Evolutionary conservation across 2,797 vertebrate species (phyloP), one percentile per base, ranked within the genome.

Genomic region (Peromyscus melanophrys): DNA sequence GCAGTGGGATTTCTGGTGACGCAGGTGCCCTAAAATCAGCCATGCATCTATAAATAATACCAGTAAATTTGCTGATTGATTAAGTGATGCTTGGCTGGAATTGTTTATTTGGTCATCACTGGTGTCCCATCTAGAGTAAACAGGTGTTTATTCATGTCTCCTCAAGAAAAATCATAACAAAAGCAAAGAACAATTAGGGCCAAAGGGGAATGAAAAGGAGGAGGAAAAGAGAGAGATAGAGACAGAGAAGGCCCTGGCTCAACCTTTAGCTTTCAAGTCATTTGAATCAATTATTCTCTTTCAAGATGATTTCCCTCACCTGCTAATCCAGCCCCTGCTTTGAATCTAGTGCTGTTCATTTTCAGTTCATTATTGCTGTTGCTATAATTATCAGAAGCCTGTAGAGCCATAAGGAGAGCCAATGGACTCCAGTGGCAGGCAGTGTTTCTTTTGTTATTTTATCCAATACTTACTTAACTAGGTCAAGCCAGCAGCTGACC

Each of bases 341-440:
- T 96, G 77, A 96, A 90, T 90, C 55, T 57, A 21, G n/a, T 57
- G 19, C 37, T 40, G 11, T 46, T 52, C 49, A 52, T 52, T 75
- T 46, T 75, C 11, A 63, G 88, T 65, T 61, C 40, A 49, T 4
- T 55, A 14, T 25, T 77, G 4, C 31, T 76, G 29, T 25, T 89
- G 19, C 57, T 90, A 49, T 89, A 90, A 90, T 63, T 63, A 78
- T 63, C 55, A 78, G 40, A 63, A 40, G 67, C 71, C 57, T 49
- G 10, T 6, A 65, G 19, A 9, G 34, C 73, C 87, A 59, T 84
- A 37, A 3, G 0, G 5, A 61, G 55, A 71, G 7, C 37, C 77
- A 63, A 2, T 17, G 78, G 86, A 43, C 65, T 55, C 31, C 29
- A 7, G 63, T 10, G n/a, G 21, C 17, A 67, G 40, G 69, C 59